Conservation (phyloP, 2,888 invertebrate genomes). For the Pristionchus exspectatus region DNA sequence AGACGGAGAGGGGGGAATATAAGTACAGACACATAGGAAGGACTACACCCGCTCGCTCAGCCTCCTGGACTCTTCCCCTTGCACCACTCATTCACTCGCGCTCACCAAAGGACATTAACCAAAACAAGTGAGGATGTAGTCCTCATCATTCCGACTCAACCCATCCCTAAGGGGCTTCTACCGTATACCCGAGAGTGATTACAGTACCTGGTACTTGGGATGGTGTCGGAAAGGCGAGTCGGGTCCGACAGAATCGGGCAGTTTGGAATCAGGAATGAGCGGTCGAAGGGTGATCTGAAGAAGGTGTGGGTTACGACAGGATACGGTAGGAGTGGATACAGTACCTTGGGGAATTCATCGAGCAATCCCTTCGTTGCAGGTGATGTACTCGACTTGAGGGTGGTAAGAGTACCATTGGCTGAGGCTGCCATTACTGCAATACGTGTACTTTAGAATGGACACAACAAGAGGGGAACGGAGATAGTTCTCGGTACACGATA, state of each 20-base stretch:
- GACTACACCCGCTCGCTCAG: background rate
- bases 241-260: constrained; percentile 69
- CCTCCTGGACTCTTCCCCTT: background rate
- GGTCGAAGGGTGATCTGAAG: constrained; percentile 58
- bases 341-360: constrained; percentile 48
- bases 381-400: background rate
- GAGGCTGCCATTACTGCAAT: constrained; percentile 47
- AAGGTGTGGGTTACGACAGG: background rate
- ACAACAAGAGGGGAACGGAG: background rate
- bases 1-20: constrained; percentile 2
- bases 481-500: background rate
- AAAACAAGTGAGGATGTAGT: constrained; percentile 22
- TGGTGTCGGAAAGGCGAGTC: constrained; percentile 69
- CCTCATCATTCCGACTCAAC: background rate
- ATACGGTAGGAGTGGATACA: background rate
- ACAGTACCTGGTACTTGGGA: constrained; percentile 69
- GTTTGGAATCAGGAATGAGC: constrained; percentile 64
- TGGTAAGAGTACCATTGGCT: constrained; percentile 38
- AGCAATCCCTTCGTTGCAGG: background rate
- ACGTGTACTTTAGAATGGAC: background rate
- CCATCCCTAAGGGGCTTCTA: background rate
- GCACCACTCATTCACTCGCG: background rate
- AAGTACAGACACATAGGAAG: constrained; percentile 40
- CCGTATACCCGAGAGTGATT: background rate
- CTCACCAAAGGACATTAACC: constrained; percentile 15